These are phyloP conservation scores for Aporrectodea caliginosa DNA, from an alignment of 1,140 invertebrate species.

Conservation along the genomic window DNA sequence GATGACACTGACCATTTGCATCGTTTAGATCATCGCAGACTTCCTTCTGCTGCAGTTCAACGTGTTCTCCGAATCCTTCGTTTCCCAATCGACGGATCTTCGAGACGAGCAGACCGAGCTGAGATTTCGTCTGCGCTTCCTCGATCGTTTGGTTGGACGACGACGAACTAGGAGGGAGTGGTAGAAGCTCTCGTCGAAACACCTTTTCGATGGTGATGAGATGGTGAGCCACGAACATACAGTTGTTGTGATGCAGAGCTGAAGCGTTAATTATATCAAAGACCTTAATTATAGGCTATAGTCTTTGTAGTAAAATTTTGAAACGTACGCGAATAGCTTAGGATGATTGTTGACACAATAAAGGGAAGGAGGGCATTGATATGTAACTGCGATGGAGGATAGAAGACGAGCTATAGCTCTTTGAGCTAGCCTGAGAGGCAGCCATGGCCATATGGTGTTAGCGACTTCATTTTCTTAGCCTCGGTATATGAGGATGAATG, in stretches of 20 bases:
- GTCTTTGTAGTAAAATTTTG: too few relatives aligned
- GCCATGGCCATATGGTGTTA: too few relatives aligned
- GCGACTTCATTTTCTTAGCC: too few relatives aligned
- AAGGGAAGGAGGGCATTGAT: too few relatives aligned
- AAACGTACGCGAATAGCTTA: too few relatives aligned
- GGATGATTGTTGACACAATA: too few relatives aligned
- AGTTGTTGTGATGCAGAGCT: constrained; percentile 89
- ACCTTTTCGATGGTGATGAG: constrained; percentile 65
- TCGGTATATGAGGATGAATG: too few relatives aligned
- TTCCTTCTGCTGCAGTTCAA: constrained; percentile 69
- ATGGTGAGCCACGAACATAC: constrained; percentile 78
- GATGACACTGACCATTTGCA: constrained; percentile 35
- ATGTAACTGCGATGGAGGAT: too few relatives aligned
- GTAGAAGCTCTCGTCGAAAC: constrained; percentile 55
- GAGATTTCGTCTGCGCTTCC: background rate
- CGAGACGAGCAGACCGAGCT: constrained; percentile 53
- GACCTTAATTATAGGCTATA: too few relatives aligned
- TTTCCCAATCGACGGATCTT: constrained; percentile 66
- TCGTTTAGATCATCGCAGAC: constrained; percentile 68
- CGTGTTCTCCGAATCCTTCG: constrained; percentile 67
- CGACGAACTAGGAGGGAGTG: background rate
- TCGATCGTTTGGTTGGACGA: background rate
- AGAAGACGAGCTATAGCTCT: too few relatives aligned
- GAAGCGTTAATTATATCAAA: too few relatives aligned
- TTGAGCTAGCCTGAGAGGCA: too few relatives aligned